A percentile compares a stretch with the other conserved stretches of the same genome.
Evolutionary conservation across 2,888 invertebrate species (phyloP).

Genomic region (Cosmorhoe ocellata): DNA sequence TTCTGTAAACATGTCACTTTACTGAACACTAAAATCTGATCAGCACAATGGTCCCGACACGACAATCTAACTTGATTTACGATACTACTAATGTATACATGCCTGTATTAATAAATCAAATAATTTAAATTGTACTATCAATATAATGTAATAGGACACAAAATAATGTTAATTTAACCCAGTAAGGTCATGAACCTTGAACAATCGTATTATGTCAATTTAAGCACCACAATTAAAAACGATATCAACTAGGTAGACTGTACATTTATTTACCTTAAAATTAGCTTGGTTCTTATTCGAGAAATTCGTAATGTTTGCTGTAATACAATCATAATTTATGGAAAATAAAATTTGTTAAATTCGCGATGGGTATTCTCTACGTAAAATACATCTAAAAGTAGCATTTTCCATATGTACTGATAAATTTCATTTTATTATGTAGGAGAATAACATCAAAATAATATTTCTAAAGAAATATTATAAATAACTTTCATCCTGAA

Average conservation of each 20-base stretch:
- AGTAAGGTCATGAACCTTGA: constrained; percentile 63
- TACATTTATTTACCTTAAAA: constrained; percentile 61
- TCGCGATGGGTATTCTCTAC: constrained; percentile 45
- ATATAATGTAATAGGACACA: constrained; percentile 39
- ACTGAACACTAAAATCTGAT: constrained; percentile 7
- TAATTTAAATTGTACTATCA: background rate
- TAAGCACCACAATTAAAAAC: constrained; percentile 22
- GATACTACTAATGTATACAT: background rate
- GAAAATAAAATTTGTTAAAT: constrained; percentile 54
- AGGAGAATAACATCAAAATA: constrained; percentile 43
- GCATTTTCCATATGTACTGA: constrained; percentile 39
- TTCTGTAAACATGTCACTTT: constrained; percentile 54
- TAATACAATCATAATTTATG: constrained; percentile 74
- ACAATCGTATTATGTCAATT: constrained; percentile 39
- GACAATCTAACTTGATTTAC: background rate
- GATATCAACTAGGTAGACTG: constrained; percentile 17
- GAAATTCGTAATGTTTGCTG: constrained; percentile 69
- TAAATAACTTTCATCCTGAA: constrained; percentile 78
- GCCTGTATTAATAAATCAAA: no score
- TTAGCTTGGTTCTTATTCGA: constrained; percentile 66
- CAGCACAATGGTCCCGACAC: background rate
- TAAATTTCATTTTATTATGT: constrained; percentile 51
- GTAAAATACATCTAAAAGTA: constrained; percentile 45
- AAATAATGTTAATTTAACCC: constrained; percentile 48
- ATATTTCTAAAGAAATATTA: constrained; percentile 58